A percentile compares a stretch with the other conserved stretches of the same genome.
phyloP scores from a whole-genome alignment of 2,113 vertebrate species.

The Arvicanthis niloticus region DNA sequence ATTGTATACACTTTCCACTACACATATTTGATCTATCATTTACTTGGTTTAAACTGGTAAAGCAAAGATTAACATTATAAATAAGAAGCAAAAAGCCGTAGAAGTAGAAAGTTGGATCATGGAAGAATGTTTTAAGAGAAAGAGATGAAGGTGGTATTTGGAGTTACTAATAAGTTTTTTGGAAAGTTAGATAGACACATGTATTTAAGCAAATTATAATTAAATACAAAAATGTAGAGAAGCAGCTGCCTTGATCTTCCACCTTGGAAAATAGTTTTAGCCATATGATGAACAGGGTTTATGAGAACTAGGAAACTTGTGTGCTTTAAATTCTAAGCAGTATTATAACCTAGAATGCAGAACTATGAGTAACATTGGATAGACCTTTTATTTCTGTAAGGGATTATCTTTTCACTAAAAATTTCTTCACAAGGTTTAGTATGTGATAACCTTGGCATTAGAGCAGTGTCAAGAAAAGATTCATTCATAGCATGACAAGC shows the following conservation, averaged over 20 bases:
- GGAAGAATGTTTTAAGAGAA: background rate
- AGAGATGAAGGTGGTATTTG: background rate
- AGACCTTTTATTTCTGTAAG: background rate
- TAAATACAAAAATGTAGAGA: background rate
- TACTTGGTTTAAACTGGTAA: background rate
- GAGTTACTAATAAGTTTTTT: background rate
- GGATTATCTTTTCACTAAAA: background rate
- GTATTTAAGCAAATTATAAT: background rate
- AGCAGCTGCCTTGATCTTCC: background rate
- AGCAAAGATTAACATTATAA: background rate
- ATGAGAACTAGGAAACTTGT: background rate
- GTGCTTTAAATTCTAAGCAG: background rate
- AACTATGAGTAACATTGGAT: background rate
- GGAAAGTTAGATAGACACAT: background rate
- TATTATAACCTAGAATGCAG: background rate
- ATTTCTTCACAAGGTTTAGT: background rate
- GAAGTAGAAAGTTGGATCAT: background rate
- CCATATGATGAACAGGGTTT: background rate
- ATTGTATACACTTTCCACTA: background rate
- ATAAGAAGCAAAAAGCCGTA: accelerated
- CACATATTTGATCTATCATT: background rate
- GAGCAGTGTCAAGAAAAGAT: background rate
- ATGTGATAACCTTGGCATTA: background rate
- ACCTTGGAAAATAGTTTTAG: background rate
- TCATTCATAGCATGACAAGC: background rate